Conservation (phyloP, 2,797 vertebrate genomes). For the Nannoperca australis region DNA sequence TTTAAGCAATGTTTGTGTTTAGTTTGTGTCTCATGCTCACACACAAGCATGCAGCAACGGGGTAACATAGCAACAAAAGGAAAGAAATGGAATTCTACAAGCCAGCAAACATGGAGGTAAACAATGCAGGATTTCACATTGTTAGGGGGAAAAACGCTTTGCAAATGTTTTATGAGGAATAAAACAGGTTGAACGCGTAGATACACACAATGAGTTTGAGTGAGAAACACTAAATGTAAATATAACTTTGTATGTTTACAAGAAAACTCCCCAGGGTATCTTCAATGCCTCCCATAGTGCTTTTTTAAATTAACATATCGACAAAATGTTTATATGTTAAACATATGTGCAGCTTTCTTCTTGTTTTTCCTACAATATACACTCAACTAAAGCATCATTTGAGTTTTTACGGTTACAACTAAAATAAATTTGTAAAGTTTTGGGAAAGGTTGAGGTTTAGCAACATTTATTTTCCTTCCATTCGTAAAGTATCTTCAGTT, state of each 20-base stretch:
- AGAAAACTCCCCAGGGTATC: constrained; percentile 8
- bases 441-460: not conserved
- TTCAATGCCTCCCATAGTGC: not conserved
- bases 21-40: not conserved
- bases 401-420: not conserved
- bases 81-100: not conserved
- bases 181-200: not conserved
- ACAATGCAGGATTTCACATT: not conserved
- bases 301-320: not conserved
- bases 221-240: not conserved
- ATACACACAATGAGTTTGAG: not conserved
- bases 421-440: not conserved
- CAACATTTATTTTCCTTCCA: not conserved
- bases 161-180: not conserved
- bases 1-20: not conserved
- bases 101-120: not conserved
- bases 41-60: not conserved
- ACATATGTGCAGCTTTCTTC: not conserved
- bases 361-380: not conserved
- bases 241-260: not conserved
- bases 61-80: not conserved
- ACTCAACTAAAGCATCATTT: not conserved
- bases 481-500: not conserved
- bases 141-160: not conserved
- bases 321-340: not conserved